These are phyloP conservation scores for Halcyon malimbica DNA, from an alignment of 2,113 vertebrate genomes.

Conservation along the genomic window DNA sequence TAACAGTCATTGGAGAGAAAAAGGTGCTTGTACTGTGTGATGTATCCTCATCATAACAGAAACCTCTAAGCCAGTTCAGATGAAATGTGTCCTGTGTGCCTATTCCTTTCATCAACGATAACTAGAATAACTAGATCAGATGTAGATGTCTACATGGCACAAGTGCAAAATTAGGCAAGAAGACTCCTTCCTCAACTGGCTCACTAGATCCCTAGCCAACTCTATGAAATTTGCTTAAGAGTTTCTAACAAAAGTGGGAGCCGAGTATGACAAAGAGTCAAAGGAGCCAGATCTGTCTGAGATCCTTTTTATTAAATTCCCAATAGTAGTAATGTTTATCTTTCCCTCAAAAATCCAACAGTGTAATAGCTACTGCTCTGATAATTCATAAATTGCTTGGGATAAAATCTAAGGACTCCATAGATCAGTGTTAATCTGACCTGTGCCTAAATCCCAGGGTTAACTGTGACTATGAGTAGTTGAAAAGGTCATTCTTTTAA, in stretches of 20 bases:
- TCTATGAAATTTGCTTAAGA: not conserved
- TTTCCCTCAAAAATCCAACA: not conserved
- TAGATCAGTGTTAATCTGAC: not conserved
- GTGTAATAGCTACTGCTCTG: not conserved
- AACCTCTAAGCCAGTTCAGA: not conserved
- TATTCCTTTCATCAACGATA: not conserved
- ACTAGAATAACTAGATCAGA: not conserved
- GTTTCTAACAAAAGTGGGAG: not conserved
- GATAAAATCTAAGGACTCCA: not conserved
- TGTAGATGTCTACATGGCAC: not conserved
- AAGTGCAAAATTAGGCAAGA: not conserved
- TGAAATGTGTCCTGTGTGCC: not conserved
- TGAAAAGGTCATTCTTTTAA: slow-evolving; percentile 22
- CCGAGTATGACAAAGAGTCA: not conserved
- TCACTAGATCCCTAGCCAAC: not conserved
- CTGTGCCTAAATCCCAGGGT: not conserved
- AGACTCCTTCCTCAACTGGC: not conserved
- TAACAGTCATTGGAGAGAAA: not conserved
- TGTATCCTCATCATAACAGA: not conserved
- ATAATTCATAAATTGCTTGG: not conserved
- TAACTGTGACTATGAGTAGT: not conserved
- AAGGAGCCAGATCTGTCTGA: not conserved
- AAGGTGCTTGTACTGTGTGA: not conserved
- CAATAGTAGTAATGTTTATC: not conserved
- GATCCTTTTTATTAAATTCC: not conserved